Percentiles rank a stretch among this genome's conserved stretches.
Conservation (phyloP, 2,113 vertebrate genomes). For the Passer montanus region DNA sequence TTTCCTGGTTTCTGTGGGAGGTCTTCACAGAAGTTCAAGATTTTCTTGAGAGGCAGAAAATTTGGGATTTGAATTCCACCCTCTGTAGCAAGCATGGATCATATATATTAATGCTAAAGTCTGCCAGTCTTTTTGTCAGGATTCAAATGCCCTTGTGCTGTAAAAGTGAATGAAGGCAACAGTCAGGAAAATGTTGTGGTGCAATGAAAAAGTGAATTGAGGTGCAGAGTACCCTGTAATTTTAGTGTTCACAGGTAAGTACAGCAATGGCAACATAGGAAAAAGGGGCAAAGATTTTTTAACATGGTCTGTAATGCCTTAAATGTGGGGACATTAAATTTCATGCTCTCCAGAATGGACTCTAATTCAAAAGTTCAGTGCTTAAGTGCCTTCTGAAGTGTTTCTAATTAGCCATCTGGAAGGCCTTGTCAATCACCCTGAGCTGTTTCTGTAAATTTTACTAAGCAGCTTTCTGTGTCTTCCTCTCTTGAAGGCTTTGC, state of each 20-base stretch:
- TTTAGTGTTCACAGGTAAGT: neutral
- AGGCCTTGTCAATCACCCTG: neutral
- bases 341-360: neutral
- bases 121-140: neutral
- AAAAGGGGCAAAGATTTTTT: neutral
- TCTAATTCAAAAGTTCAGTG: neutral
- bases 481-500: neutral
- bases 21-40: neutral
- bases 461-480: neutral
- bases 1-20: conserved; percentile 54
- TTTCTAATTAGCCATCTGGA: neutral
- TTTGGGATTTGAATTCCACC: neutral
- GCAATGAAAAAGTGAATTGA: neutral
- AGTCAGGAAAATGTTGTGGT: neutral
- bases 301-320: neutral
- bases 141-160: neutral
- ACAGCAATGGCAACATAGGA: neutral
- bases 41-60: conserved; percentile 22
- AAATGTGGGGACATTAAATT: neutral
- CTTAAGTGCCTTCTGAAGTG: neutral
- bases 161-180: neutral
- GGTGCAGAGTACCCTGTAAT: neutral
- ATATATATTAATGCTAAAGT: neutral
- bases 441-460: neutral
- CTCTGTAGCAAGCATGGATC: neutral